Base-by-base conservation (phyloP, 1,140 invertebrate species). In the Anthonomus grandis region DNA sequence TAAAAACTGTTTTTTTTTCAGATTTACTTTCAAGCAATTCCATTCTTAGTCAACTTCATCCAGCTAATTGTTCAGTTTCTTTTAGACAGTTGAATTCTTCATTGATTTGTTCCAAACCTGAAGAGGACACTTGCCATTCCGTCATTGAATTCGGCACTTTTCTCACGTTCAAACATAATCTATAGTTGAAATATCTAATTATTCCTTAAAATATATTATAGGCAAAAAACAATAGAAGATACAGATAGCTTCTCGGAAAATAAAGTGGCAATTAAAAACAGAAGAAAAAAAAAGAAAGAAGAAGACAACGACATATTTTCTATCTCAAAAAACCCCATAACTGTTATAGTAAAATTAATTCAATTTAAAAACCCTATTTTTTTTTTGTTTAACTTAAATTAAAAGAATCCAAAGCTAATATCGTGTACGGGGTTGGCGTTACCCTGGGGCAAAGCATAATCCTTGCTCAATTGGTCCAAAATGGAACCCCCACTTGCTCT, bases 381-480 rank as follows among this genome's bases (percentile, higher is more conserved):
- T n/a, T n/a, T n/a, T n/a, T n/a, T n/a, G n/a, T n/a, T n/a, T n/a
- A n/a, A n/a, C n/a, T n/a, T n/a, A n/a, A n/a, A n/a, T n/a, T 18
- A 73, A 60, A 68, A 72, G 45, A 72, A 74, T 18, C 87, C 86
- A 64, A 90, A 91, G 51, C 85, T 85, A 67, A 90, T 90, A 68
- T 90, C 88, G 65, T 90, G 87, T 13, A 87, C 73, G 0, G 87
- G 81, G 2, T 83, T 78, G 9, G 85, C 79, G 46, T 57, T 51
- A 31, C 81, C 81, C 64, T 83, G 77, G 0, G 88, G 87, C 15
- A 91, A 71, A 10, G 87, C 83, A 66, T 87, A 90, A 61, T 91
- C 87, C 65, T 85, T 83, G 15, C 87, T 83, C n/a, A 91, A 77
- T 65, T 90, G 86, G 65, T 90, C 88, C 13, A 90, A 75, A 67